Evolutionary conservation across 37 sponge, comb jelly and placozoan genomes (phyloP).

Genomic region (Halichondria panicea): DNA sequence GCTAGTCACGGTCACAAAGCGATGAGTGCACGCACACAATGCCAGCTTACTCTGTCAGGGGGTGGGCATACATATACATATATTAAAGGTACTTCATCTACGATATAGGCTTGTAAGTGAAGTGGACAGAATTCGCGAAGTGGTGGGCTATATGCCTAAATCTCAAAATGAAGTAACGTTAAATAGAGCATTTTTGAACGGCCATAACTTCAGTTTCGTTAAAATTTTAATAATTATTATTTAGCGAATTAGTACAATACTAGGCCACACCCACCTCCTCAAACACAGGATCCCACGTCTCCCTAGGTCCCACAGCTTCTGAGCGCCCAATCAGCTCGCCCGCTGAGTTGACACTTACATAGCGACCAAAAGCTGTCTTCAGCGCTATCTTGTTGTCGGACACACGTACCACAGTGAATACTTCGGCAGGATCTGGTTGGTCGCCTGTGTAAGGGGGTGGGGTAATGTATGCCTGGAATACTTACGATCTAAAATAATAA

Average conservation of each 20-base stretch:
- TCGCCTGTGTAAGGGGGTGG: slow-evolving; percentile 19
- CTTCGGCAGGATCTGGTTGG: slow-evolving; percentile 61
- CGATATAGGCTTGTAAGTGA: no score
- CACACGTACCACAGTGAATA: slow-evolving; percentile 69
- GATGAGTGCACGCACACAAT: slow-evolving; percentile 69
- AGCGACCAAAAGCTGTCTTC: slow-evolving; percentile 79
- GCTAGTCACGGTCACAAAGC: slow-evolving; percentile 64
- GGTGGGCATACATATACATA: neutral
- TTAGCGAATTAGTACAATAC: no score
- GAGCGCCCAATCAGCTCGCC: slow-evolving; percentile 75
- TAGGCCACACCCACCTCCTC: slow-evolving; percentile 71
- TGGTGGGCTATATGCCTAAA: no score
- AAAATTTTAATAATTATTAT: no score
- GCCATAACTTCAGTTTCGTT: no score
- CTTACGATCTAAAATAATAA: no score
- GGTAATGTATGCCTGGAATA: neutral
- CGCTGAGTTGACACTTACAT: slow-evolving; percentile 59
- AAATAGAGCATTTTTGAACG: no score
- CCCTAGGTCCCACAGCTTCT: slow-evolving; percentile 77
- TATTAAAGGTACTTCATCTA: no score
- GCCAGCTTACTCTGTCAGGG: slow-evolving; percentile 67
- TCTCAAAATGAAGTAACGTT: no score
- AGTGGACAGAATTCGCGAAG: no score
- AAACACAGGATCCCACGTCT: slow-evolving; percentile 86
- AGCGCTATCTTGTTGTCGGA: slow-evolving; percentile 68